These are phyloP conservation scores for Aradophagus sp. DNA, from an alignment of 1,140 invertebrate genomes.

Conservation along the genomic window DNA sequence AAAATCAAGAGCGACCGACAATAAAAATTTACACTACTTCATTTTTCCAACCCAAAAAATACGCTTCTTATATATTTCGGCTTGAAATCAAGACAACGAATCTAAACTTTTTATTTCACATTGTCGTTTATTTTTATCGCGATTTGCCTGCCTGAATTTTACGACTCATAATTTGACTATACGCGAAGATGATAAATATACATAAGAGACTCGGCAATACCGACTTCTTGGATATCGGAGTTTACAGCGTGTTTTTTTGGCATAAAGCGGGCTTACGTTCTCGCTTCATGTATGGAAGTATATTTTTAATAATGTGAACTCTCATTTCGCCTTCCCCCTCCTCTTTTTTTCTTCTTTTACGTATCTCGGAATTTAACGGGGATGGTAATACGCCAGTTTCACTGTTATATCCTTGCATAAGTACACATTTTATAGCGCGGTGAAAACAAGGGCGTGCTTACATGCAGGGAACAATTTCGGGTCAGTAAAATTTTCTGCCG, in stretches of 20 bases:
- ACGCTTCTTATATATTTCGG: conserved; percentile 16
- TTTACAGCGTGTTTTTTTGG: conserved; percentile 35
- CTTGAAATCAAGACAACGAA: conserved; percentile 23
- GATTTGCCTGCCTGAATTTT: conserved; percentile 43
- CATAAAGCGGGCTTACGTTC: conserved; percentile 35
- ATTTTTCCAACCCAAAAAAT: no score
- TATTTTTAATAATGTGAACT: conserved; percentile 42
- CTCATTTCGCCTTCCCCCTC: no score
- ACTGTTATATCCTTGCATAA: conserved; percentile 45
- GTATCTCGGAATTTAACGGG: conserved; percentile 44
- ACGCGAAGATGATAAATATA: conserved; percentile 48
- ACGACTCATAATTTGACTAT: conserved; percentile 50
- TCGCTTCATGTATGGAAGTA: conserved; percentile 37
- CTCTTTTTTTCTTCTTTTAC: conserved; percentile 41
- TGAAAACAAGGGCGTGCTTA: conserved; percentile 45
- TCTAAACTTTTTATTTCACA: conserved; percentile 26
- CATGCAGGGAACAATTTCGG: conserved; percentile 37
- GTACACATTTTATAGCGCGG: conserved; percentile 43
- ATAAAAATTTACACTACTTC: no score
- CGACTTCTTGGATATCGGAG: conserved; percentile 38
- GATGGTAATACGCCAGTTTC: conserved; percentile 37
- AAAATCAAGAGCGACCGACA: no score
- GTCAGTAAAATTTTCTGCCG: conserved; percentile 46
- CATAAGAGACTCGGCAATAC: conserved; percentile 22
- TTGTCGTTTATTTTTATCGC: conserved; percentile 44